Percentiles rank a stretch among this genome's conserved stretches.
Evolutionary conservation across 2,888 invertebrate genomes (phyloP).

Genomic region (Leucania comma): DNA sequence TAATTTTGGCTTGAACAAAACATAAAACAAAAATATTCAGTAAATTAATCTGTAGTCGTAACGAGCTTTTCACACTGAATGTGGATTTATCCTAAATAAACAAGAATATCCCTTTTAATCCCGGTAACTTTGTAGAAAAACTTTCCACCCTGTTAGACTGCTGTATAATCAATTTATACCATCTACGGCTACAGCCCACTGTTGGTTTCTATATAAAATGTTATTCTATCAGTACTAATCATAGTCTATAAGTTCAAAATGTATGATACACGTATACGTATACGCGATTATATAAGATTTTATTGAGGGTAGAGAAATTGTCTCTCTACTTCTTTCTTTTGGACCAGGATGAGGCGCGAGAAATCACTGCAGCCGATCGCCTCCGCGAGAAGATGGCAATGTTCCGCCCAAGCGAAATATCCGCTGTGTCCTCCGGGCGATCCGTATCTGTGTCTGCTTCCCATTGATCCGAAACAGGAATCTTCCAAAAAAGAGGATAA

Average conservation of each 20-base stretch:
- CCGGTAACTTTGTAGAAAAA: background rate
- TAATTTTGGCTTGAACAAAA: background rate
- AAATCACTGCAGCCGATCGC: too few relatives aligned
- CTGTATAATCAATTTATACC: background rate
- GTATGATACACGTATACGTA: background rate
- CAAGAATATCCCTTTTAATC: background rate
- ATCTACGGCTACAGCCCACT: background rate
- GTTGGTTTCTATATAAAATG: background rate
- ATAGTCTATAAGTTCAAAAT: background rate
- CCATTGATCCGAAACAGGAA: too few relatives aligned
- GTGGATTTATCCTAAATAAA: constrained; percentile 1
- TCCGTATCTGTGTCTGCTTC: too few relatives aligned
- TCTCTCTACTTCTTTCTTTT: too few relatives aligned
- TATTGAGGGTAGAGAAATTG: too few relatives aligned
- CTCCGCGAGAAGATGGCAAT: too few relatives aligned
- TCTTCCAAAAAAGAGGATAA: too few relatives aligned
- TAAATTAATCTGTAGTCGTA: background rate
- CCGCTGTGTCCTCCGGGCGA: too few relatives aligned
- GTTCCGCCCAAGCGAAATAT: too few relatives aligned
- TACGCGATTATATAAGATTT: too few relatives aligned
- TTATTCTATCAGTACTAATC: background rate
- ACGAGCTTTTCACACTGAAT: background rate
- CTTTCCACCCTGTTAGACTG: background rate
- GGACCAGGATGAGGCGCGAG: too few relatives aligned
- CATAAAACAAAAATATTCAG: background rate